A percentile compares a stretch with the other conserved stretches of the same genome.
Conservation (phyloP, 2,888 invertebrate species). For the Thecophora atra region DNA sequence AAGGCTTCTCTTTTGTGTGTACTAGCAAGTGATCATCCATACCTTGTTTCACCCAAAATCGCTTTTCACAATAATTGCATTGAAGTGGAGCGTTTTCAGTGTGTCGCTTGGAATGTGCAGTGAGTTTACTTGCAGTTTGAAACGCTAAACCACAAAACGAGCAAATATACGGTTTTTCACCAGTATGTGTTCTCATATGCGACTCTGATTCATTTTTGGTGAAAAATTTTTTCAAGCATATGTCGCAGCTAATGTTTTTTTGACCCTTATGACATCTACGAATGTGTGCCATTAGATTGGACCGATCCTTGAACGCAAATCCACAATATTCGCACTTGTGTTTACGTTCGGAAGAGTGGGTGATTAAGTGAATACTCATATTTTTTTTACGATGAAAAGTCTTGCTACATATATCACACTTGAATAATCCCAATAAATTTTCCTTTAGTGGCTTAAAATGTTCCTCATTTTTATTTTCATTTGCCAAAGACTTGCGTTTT, state of each 20-base stretch:
- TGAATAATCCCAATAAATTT: slow-evolving; percentile 40
- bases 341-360: slow-evolving; percentile 31
- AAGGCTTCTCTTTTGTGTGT: slow-evolving; percentile 20
- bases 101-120: slow-evolving; percentile 11
- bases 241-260: slow-evolving; percentile 14
- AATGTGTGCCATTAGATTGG: slow-evolving; percentile 17
- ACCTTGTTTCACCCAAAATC: slow-evolving; percentile 13
- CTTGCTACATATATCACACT: slow-evolving; percentile 59
- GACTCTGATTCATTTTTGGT: slow-evolving; percentile 1
- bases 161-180: slow-evolving; percentile 20
- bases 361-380: slow-evolving; percentile 33
- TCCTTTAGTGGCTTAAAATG: not conserved
- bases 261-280: slow-evolving; percentile 5
- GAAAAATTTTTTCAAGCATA: slow-evolving; percentile 6
- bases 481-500: not conserved
- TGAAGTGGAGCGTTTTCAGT: slow-evolving; percentile 3
- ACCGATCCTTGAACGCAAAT: slow-evolving; percentile 23
- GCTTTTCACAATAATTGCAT: slow-evolving; percentile 36
- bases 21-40: slow-evolving; percentile 10
- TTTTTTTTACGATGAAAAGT: slow-evolving; percentile 24
- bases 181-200: slow-evolving; percentile 25
- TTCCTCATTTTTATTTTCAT: not conserved
- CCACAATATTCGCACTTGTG: slow-evolving; percentile 19
- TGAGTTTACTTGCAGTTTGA: slow-evolving; percentile 46
- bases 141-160: slow-evolving; percentile 67